phyloP scores from a whole-genome alignment of 2,797 vertebrate species.

The Borostomias antarcticus region DNA sequence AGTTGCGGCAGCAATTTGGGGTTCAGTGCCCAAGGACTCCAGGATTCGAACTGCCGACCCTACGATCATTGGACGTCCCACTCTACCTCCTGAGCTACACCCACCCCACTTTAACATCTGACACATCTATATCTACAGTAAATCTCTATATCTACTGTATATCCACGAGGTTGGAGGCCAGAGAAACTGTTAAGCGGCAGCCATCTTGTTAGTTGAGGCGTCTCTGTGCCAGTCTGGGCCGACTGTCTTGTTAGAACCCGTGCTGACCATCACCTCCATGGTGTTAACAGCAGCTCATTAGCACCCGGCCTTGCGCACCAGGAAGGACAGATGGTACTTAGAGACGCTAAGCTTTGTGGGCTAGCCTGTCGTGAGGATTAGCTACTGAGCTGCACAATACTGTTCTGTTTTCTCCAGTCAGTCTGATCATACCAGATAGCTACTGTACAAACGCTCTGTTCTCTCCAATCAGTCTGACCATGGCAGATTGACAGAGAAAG shows the following conservation, averaged over 20 bases:
- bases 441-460: no score
- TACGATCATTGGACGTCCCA: no score
- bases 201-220: not conserved
- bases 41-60: no score
- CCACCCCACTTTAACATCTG: no score
- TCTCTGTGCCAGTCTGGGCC: not conserved
- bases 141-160: no score
- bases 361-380: slow-evolving; percentile 41
- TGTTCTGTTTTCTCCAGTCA: slow-evolving; percentile 15
- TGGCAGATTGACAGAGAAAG: not conserved
- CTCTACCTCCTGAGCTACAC: no score
- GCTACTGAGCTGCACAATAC: not conserved
- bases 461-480: no score
- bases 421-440: slow-evolving; percentile 24
- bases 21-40: no score
- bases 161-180: not conserved
- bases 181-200: no score
- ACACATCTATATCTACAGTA: no score
- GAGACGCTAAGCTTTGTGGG: slow-evolving; percentile 40
- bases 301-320: slow-evolving; percentile 31
- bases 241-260: slow-evolving; percentile 13
- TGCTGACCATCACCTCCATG: not conserved
- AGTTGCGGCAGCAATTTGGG: no score
- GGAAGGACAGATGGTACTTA: slow-evolving; percentile 57
- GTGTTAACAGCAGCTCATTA: slow-evolving; percentile 33